Conservation (phyloP, 1,140 invertebrate species). For the Idris sp. region DNA sequence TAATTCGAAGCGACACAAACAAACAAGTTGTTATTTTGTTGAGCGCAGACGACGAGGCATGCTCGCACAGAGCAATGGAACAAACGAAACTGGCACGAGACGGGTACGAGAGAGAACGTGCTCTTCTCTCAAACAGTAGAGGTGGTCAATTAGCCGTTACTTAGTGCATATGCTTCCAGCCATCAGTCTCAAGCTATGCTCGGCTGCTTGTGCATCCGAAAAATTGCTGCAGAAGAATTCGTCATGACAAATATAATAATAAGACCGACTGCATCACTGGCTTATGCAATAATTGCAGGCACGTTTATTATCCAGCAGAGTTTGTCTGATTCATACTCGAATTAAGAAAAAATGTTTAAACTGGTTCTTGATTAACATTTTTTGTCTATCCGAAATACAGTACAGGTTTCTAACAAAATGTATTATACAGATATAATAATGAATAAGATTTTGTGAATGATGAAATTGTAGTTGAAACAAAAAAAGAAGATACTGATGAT, state of each 20-base stretch:
- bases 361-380: too few species aligned
- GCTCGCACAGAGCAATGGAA: constrained; percentile 65
- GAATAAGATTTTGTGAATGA: too few species aligned
- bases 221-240: constrained; percentile 25
- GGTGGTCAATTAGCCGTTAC: constrained; percentile 78
- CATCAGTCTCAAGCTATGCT: constrained; percentile 31
- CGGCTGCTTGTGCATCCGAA: constrained; percentile 17
- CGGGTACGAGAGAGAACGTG: constrained; percentile 64
- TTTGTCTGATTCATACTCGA: too few species aligned
- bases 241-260: too few species aligned
- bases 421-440: too few species aligned
- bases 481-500: too few species aligned
- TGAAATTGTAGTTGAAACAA: too few species aligned
- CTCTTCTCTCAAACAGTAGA: constrained; percentile 72
- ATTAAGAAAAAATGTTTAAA: too few species aligned
- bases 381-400: too few species aligned
- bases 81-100: constrained; percentile 71
- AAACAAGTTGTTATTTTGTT: constrained; percentile 31
- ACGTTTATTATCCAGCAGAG: too few species aligned
- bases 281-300: constrained; percentile 30
- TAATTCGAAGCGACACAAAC: constrained; percentile 16
- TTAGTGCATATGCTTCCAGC: constrained; percentile 67
- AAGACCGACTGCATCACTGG: constrained; percentile 15
- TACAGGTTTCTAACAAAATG: too few species aligned
- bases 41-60: constrained; percentile 28